Conservation (phyloP, 2,888 invertebrate species). For the Cyaniris semiargus region DNA sequence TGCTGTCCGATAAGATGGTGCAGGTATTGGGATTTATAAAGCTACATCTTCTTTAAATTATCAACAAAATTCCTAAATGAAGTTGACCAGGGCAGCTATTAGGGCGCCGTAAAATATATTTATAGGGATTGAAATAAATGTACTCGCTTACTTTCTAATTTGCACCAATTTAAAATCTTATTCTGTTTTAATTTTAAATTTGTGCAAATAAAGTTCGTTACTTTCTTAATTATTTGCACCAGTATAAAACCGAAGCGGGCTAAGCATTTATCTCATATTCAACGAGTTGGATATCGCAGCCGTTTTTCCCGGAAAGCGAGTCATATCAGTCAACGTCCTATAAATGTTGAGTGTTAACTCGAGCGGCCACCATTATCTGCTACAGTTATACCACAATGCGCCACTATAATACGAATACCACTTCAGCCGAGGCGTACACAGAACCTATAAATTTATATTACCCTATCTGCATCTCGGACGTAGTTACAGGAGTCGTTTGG, state of each 20-base stretch:
- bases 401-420: conserved; percentile 24
- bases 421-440: conserved; percentile 14
- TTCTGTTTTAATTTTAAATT: neutral
- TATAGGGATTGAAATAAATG: too few relatives aligned
- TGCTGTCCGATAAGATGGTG: conserved; percentile 85
- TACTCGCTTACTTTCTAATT: too few relatives aligned
- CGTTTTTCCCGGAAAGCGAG: conserved; percentile 1
- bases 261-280: neutral
- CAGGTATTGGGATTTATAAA: conserved; percentile 64
- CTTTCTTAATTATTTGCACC: neutral
- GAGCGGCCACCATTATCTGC: conserved; percentile 12
- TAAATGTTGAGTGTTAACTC: conserved; percentile 11
- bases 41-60: neutral
- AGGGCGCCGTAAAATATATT: too few relatives aligned
- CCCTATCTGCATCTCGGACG: conserved; percentile 25
- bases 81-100: too few relatives aligned
- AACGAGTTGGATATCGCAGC: neutral
- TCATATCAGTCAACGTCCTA: conserved; percentile 13
- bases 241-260: neutral
- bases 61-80: too few relatives aligned
- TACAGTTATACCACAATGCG: conserved; percentile 22
- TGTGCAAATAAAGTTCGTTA: neutral
- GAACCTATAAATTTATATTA: conserved; percentile 31
- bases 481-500: conserved; percentile 13
- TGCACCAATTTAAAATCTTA: too few relatives aligned